Percentiles rank a stretch among this genome's conserved stretches.
phyloP scores from a whole-genome alignment of 1,140 invertebrate genomes.

The Ditylenchus dipsaci region DNA sequence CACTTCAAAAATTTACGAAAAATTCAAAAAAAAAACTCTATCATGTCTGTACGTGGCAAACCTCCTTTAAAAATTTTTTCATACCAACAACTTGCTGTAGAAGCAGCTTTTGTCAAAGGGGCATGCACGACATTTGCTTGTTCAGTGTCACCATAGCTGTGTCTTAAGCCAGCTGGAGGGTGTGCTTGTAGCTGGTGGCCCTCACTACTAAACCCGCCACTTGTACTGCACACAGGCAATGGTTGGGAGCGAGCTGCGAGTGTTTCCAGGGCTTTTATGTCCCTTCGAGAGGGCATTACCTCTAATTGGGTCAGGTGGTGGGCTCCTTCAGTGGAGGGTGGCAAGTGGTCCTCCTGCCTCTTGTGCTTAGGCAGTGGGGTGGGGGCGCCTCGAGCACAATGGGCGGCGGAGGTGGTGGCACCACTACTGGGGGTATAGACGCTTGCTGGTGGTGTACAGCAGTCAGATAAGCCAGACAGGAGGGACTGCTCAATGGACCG shows the following conservation, averaged over 20 bases:
- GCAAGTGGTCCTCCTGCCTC: not conserved
- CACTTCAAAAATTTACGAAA: too few species aligned
- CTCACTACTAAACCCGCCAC: not conserved
- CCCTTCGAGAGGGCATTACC: not conserved
- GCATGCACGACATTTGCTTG: not conserved
- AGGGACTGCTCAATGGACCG: constrained; percentile 4
- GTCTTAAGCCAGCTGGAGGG: not conserved
- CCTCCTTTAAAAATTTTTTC: too few species aligned
- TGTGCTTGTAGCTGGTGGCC: not conserved
- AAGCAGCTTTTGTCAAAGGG: not conserved
- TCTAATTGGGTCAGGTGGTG: not conserved
- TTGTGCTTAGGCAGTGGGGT: constrained; percentile 9
- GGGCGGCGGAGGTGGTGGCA: constrained; percentile 2
- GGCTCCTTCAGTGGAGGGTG: too few species aligned
- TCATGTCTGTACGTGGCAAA: too few species aligned
- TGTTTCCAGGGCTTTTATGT: not conserved
- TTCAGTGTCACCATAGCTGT: not conserved
- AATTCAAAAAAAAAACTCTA: too few species aligned
- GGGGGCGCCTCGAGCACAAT: constrained; percentile 17
- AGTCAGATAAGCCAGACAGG: not conserved
- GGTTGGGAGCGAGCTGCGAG: too few species aligned
- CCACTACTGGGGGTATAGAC: not conserved
- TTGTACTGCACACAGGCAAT: not conserved
- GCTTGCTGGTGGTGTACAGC: constrained; percentile 5
- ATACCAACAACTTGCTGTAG: not conserved